Percentiles rank a stretch among this genome's conserved stretches.
phyloP scores from a whole-genome alignment of 2,113 vertebrate genomes.

The Athene cunicularia region DNA sequence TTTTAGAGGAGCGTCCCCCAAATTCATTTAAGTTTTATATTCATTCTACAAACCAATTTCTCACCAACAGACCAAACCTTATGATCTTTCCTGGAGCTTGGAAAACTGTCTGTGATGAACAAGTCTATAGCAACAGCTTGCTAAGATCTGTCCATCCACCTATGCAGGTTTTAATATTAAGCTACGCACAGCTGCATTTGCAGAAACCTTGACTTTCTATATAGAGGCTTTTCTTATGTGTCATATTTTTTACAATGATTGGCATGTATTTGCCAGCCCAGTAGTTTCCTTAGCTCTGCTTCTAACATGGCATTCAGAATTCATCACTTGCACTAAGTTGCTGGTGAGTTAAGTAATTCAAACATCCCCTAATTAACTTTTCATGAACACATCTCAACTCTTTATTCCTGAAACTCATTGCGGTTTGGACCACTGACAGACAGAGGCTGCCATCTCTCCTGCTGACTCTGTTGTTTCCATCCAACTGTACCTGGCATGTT shows the following conservation, averaged over 20 bases:
- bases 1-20: neutral
- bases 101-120: neutral
- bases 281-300: neutral
- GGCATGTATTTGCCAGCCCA: neutral
- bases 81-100: rapidly evolving
- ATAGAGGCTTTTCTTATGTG: neutral
- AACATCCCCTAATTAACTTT: neutral
- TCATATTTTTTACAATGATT: neutral
- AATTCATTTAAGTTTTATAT: neutral
- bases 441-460: neutral
- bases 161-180: neutral
- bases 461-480: neutral
- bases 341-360: neutral
- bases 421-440: neutral
- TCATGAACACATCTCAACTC: neutral
- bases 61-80: neutral
- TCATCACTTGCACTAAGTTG: neutral
- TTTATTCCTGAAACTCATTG: neutral
- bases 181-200: neutral
- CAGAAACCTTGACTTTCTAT: neutral
- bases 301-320: neutral
- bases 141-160: neutral
- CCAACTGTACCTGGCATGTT: neutral
- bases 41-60: neutral
- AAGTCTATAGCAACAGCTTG: neutral